Evolutionary conservation across 2,797 vertebrate species (phyloP).

Genomic region (Sebastolobus altivelis): DNA sequence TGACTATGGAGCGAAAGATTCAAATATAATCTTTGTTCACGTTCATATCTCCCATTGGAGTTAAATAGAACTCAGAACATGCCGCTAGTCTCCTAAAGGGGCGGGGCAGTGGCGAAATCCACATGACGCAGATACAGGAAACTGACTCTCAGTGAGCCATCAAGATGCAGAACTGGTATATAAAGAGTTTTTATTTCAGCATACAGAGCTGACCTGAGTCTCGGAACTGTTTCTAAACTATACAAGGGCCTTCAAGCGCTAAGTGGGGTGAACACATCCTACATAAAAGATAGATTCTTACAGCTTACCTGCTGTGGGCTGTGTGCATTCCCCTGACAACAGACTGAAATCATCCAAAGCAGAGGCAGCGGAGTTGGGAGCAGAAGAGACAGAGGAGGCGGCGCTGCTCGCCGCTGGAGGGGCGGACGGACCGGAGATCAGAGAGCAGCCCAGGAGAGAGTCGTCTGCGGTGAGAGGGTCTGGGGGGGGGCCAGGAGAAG

Average conservation of each 20-base stretch:
- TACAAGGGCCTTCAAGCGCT: not conserved
- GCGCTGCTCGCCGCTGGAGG: conserved; percentile 79
- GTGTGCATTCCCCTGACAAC: conserved; percentile 87
- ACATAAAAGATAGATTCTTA: not conserved
- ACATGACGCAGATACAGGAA: too few species aligned
- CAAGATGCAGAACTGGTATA: not conserved
- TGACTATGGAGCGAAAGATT: too few species aligned
- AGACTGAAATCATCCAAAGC: conserved; percentile 91
- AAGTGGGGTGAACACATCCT: not conserved
- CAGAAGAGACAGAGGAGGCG: conserved; percentile 86
- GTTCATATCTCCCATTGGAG: too few species aligned
- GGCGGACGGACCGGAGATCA: conserved; percentile 90
- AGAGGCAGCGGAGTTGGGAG: conserved; percentile 85
- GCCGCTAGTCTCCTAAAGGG: too few species aligned
- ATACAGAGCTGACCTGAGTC: not conserved
- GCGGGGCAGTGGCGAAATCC: too few species aligned
- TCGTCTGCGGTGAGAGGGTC: conserved; percentile 92
- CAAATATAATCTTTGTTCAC: too few species aligned
- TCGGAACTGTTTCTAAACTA: not conserved
- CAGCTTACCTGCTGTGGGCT: conserved; percentile 88
- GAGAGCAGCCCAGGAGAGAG: conserved; percentile 92
- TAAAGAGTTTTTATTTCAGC: not conserved
- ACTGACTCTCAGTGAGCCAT: too few species aligned
- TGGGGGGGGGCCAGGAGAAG: conserved; percentile 65
- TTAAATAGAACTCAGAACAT: too few species aligned